Evolutionary conservation across 2,113 vertebrate species (phyloP).

Genomic region (Loxodonta africana): DNA sequence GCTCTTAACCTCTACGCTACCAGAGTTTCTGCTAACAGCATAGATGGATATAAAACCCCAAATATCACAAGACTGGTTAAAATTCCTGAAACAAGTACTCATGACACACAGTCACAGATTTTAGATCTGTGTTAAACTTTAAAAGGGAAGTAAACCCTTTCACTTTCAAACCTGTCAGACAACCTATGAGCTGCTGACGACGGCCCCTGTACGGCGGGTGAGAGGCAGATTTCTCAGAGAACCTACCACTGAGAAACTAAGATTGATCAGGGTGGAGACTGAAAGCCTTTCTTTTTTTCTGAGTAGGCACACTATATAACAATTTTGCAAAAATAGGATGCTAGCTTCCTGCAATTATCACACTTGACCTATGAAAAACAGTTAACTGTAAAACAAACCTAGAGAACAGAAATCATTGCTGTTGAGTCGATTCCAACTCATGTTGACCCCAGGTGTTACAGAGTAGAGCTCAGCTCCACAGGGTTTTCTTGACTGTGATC

Average conservation of each 20-base stretch:
- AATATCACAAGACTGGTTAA: not conserved
- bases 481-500: no score
- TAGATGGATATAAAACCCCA: constrained; percentile 23
- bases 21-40: not conserved
- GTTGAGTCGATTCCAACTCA: no score
- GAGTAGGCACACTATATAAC: not conserved
- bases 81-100: not conserved
- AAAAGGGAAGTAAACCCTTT: not conserved
- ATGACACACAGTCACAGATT: not conserved
- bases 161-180: not conserved
- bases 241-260: not conserved
- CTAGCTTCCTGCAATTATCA: not conserved
- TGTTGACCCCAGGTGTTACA: no score
- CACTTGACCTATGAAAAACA: not conserved
- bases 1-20: no score
- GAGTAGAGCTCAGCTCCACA: no score
- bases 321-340: not conserved
- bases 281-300: not conserved
- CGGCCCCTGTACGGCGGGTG: no score
- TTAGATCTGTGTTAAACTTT: not conserved
- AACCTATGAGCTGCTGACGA: not conserved
- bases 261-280: not conserved
- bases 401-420: not conserved
- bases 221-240: not conserved
- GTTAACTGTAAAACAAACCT: not conserved